A percentile compares a stretch with the other conserved stretches of the same genome.
Conservation (phyloP, 2,888 invertebrate species). For the Steinernema scapterisci region DNA sequence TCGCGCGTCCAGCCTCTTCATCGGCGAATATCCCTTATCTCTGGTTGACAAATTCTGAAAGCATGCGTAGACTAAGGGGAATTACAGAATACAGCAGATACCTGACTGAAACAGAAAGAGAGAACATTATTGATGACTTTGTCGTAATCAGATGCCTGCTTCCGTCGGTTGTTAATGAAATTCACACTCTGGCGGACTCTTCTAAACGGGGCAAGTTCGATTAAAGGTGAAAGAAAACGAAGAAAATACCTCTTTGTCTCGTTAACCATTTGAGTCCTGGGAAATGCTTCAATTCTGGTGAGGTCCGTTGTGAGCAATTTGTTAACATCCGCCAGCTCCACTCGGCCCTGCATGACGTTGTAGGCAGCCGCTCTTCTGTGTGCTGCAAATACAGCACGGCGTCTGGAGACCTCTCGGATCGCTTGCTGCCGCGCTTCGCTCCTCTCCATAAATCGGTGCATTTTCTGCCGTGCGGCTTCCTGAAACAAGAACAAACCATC, state of each 20-base stretch:
- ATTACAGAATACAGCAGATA: not conserved
- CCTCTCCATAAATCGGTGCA: not conserved
- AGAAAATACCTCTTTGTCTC: constrained; percentile 8
- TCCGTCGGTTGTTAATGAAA: not conserved
- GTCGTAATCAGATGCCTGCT: not conserved
- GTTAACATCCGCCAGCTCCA: constrained; percentile 2
- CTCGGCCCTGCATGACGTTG: not conserved
- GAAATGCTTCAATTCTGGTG: constrained; percentile 17
- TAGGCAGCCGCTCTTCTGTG: constrained; percentile 7
- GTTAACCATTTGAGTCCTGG: not conserved
- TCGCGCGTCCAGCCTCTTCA: too few species aligned
- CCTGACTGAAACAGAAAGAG: constrained; percentile 21
- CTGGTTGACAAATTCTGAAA: too few species aligned
- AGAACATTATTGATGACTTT: constrained; percentile 15
- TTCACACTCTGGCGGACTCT: not conserved
- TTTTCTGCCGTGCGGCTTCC: not conserved
- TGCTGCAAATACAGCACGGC: constrained; percentile 10
- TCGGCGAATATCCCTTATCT: too few species aligned
- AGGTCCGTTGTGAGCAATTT: not conserved
- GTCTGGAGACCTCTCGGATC: constrained; percentile 2
- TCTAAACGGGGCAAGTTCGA: not conserved
- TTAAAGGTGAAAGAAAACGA: not conserved
- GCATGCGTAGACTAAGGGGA: too few species aligned
- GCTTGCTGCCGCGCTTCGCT: not conserved
- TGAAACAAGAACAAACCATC: not conserved